Conservation (phyloP, 2,888 invertebrate genomes). For the Thereva unica region DNA sequence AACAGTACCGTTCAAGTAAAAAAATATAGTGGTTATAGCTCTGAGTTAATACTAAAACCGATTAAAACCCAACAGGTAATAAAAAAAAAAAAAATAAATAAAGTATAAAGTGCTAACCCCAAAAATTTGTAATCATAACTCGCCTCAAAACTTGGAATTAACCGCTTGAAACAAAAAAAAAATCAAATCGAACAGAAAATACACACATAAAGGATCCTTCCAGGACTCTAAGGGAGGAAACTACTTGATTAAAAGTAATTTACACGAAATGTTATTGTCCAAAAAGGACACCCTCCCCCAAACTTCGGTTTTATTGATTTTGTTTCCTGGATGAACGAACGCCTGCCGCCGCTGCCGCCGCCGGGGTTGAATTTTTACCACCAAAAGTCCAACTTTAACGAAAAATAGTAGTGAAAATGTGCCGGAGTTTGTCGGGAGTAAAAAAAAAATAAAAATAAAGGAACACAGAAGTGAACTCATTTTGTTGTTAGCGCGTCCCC, state of each 20-base stretch:
- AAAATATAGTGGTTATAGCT: neutral
- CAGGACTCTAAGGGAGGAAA: neutral
- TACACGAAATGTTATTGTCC: conserved; percentile 16
- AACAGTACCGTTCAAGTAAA: neutral
- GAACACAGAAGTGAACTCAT: conserved; percentile 5
- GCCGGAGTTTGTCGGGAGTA: neutral
- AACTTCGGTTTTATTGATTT: conserved; percentile 23
- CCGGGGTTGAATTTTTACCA: too few species aligned
- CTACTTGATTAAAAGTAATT: neutral
- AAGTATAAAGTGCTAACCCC: neutral
- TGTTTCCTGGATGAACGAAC: conserved; percentile 9
- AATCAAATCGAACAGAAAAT: neutral
- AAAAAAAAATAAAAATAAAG: too few species aligned
- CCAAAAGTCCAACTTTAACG: too few species aligned
- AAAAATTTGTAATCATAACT: neutral
- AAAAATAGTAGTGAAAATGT: conserved; percentile 31
- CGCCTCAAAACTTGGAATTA: conserved; percentile 19
- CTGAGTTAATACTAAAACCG: neutral
- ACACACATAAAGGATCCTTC: neutral
- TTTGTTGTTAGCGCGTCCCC: conserved; percentile 1
- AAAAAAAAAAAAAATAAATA: neutral
- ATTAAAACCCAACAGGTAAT: conserved; percentile 28
- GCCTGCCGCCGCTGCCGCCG: too few species aligned
- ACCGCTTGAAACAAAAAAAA: neutral
- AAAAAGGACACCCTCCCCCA: neutral